These are phyloP conservation scores for Pygoscelis adeliae DNA, from an alignment of 2,113 vertebrate species.

Conservation along the genomic window DNA sequence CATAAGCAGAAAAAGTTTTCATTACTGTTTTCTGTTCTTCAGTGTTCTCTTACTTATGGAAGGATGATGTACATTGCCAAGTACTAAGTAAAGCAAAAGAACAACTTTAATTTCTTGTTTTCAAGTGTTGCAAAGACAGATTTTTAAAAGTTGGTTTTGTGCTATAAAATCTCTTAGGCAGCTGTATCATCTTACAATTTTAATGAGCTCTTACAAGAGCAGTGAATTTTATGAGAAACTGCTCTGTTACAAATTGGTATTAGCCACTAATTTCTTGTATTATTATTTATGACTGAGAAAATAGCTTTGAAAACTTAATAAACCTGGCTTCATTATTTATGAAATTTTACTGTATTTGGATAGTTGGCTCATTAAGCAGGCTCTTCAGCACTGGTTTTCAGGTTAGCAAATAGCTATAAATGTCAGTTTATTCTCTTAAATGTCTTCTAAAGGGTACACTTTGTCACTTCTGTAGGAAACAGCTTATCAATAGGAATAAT, in stretches of 20 bases:
- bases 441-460: neutral
- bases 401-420: slow-evolving; percentile 11
- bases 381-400: neutral
- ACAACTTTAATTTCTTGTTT: neutral
- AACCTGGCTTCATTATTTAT: slow-evolving; percentile 24
- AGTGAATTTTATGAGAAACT: slow-evolving; percentile 33
- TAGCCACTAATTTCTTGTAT: slow-evolving; percentile 21
- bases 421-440: slow-evolving; percentile 3
- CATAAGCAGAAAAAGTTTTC: rapidly evolving
- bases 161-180: slow-evolving; percentile 5
- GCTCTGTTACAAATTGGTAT: neutral
- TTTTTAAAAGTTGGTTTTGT: neutral
- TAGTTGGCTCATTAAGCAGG: slow-evolving; percentile 15
- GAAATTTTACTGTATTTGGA: slow-evolving; percentile 17
- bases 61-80: neutral
- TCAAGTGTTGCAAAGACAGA: neutral
- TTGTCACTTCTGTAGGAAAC: neutral
- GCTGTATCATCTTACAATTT: neutral
- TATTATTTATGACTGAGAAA: slow-evolving; percentile 40
- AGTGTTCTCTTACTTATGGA: neutral
- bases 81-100: neutral
- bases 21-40: neutral
- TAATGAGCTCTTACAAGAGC: slow-evolving; percentile 17
- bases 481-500: neutral
- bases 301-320: slow-evolving; percentile 40